Evolutionary conservation across 2,113 vertebrate genomes (phyloP), one percentile per base, ranked within the genome.

Genomic region (Genyomyrus donnyi): DNA sequence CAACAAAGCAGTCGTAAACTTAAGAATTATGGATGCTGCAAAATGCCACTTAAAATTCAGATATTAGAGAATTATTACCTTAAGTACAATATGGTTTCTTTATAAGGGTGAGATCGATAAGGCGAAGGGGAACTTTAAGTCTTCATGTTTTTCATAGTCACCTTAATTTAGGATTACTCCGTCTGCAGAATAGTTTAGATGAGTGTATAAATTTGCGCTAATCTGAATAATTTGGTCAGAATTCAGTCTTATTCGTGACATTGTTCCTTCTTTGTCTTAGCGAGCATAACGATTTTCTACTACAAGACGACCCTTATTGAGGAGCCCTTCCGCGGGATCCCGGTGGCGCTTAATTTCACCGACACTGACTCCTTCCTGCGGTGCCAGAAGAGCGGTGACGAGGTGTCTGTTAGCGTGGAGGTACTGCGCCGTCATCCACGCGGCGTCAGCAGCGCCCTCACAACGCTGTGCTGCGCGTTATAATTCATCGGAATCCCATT

Each of bases 301-400:
- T 93, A 94, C 21, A 77, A 17, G 17, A 15, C 7, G 5, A 85
- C 88, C 5, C 5, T 39, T 24, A 0, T 24, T 3, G n/a, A 27
- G 0, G 56, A 7, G 15, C 9, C 50, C 3, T 88, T 45, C n/a
- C 50, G 35, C n/a, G 93, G 93, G 11, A 17, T 62, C 13, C 92
- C 93, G 17, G 93, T 94, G 89, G 90, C 92, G 24, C 66, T 94
- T 53, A 93, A 93, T 42, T 92, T 93, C 88, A 91, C 88, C 1
- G 77, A 45, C 42, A 90, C 91, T 2, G 48, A 90, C 7, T 91
- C 86, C 39, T 94, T 91, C 84, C 90, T 94, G 13, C 56, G 83
- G 39, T 94, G 93, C 52, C 52, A 83, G 4, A 85, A 19, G 5
- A 85, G 49, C 6, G 24, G 83, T 10, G 35, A 52, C 21, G 58